phyloP scores from a whole-genome alignment of 1,140 invertebrate species.

The Camponotus pennsylvanicus region DNA sequence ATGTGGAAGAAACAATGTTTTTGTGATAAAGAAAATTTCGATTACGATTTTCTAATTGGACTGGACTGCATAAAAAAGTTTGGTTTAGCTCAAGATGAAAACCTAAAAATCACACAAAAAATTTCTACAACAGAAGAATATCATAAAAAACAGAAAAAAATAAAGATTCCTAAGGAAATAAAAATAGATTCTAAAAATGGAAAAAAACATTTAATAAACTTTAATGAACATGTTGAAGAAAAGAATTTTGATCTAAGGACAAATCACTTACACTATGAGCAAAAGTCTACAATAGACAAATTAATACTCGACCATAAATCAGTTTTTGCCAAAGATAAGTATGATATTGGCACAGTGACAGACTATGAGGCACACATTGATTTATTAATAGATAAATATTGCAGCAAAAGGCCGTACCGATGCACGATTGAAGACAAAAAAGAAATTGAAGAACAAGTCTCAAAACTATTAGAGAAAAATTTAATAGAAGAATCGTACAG shows the following conservation, averaged over 20 bases:
- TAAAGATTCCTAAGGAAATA: not conserved
- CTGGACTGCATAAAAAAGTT: constrained; percentile 47
- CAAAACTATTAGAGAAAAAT: not conserved
- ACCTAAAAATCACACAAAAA: constrained; percentile 38
- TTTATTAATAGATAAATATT: constrained; percentile 25
- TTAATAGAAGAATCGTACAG: not conserved
- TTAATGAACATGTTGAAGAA: not conserved
- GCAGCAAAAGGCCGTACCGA: constrained; percentile 51
- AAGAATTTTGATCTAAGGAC: not conserved
- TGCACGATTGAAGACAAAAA: constrained; percentile 60
- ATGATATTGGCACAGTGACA: constrained; percentile 28
- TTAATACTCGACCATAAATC: constrained; percentile 9
- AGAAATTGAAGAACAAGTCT: constrained; percentile 72
- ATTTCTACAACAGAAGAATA: not conserved
- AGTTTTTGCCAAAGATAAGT: constrained; percentile 34
- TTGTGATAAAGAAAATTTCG: constrained; percentile 46
- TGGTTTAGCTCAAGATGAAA: constrained; percentile 21
- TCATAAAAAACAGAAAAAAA: no score
- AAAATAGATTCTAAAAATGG: not conserved
- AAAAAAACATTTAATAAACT: constrained; percentile 25
- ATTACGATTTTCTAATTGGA: constrained; percentile 53
- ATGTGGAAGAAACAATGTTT: constrained; percentile 31
- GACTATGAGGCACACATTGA: constrained; percentile 22
- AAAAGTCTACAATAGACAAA: not conserved
- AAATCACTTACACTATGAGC: not conserved